Conservation (phyloP, 2,113 vertebrate species). For the Platichthys stellatus region DNA sequence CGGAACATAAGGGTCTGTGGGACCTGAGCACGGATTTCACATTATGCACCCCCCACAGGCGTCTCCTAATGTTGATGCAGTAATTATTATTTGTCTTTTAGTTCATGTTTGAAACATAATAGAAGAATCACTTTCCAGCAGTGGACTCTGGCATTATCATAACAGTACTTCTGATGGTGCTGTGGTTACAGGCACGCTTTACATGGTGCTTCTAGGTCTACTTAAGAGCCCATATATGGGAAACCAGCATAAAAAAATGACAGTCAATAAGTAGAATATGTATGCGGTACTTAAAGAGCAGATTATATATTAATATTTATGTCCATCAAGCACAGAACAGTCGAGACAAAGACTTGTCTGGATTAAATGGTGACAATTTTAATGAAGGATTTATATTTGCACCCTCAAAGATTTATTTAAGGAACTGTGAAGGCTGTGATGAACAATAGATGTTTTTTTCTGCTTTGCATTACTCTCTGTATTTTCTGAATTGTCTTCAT, state of each 20-base stretch:
- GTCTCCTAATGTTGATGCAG: neutral
- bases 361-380: neutral
- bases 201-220: too few relatives aligned
- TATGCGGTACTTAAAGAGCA: neutral
- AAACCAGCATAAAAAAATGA: neutral
- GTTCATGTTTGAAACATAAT: neutral
- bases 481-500: slow-evolving; percentile 1
- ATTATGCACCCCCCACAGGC: neutral
- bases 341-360: neutral
- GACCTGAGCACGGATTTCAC: slow-evolving; percentile 10
- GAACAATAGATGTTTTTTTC: neutral
- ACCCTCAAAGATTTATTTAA: neutral
- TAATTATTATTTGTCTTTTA: slow-evolving; percentile 1
- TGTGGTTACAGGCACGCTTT: too few relatives aligned
- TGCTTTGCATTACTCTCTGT: neutral
- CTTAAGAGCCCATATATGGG: too few relatives aligned
- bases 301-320: neutral
- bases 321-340: neutral
- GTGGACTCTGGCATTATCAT: too few relatives aligned
- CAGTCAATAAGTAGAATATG: neutral
- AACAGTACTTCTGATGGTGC: neutral
- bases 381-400: neutral
- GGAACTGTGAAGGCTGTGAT: neutral
- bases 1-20: slow-evolving; percentile 6
- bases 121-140: neutral